These are phyloP conservation scores for Mythimna pallens DNA, from an alignment of 2,888 invertebrate genomes.

Conservation along the genomic window DNA sequence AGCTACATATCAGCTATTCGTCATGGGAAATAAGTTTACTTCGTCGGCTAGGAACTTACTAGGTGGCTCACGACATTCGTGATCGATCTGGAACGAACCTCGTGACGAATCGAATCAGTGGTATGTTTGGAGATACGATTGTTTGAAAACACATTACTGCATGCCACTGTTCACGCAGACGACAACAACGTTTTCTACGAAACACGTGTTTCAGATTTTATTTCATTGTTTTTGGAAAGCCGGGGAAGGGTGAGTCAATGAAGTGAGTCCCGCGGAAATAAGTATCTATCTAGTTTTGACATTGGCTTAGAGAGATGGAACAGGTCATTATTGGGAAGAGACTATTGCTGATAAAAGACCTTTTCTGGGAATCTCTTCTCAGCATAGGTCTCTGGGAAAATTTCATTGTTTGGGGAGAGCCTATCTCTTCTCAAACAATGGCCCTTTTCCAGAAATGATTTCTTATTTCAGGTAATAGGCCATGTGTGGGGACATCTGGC, in stretches of 20 bases:
- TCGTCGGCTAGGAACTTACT: constrained; percentile 8
- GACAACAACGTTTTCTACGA: constrained; percentile 32
- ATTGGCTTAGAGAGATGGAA: not conserved
- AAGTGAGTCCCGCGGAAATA: not conserved
- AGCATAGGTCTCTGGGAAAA: no score
- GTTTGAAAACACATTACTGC: constrained; percentile 49
- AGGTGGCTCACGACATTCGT: constrained; percentile 12
- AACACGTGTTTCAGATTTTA: constrained; percentile 16
- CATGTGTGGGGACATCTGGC: no score
- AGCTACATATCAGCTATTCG: constrained; percentile 19
- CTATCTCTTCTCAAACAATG: no score
- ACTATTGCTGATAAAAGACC: no score
- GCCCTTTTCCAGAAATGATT: no score
- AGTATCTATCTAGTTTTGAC: not conserved
- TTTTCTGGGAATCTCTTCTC: not conserved
- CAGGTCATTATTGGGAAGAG: not conserved
- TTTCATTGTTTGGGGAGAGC: no score
- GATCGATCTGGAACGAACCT: constrained; percentile 26
- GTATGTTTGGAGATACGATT: constrained; percentile 42
- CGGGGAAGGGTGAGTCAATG: not conserved
- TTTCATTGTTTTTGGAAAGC: no score
- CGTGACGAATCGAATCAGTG: constrained; percentile 15
- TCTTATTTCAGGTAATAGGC: no score
- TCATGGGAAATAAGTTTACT: constrained; percentile 32
- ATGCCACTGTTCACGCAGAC: constrained; percentile 18